These are phyloP conservation scores for Idaea dimidiata DNA, from an alignment of 2,888 invertebrate genomes.

Conservation along the genomic window DNA sequence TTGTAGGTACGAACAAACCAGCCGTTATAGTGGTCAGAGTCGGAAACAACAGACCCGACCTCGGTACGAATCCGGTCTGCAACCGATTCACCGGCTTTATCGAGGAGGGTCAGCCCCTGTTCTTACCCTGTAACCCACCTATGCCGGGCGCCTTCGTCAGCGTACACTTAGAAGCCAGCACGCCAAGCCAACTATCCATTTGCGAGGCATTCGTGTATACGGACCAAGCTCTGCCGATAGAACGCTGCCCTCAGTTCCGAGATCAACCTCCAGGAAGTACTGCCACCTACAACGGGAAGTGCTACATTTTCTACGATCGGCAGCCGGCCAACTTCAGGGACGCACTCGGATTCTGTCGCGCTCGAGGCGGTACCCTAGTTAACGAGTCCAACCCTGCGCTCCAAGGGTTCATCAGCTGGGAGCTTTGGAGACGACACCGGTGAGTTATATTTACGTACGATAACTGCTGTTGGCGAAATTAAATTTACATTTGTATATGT, in stretches of 20 bases:
- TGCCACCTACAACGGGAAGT: constrained; percentile 96
- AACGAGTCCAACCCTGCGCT: constrained; percentile 96
- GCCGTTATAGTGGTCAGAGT: constrained; percentile 94
- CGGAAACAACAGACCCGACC: constrained; percentile 94
- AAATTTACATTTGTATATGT: constrained; percentile 2
- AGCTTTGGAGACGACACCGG: constrained; percentile 94
- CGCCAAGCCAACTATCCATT: constrained; percentile 89
- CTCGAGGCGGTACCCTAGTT: constrained; percentile 91
- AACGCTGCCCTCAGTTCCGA: constrained; percentile 94
- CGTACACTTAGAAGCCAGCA: constrained; percentile 90
- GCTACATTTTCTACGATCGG: constrained; percentile 95
- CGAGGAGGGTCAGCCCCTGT: constrained; percentile 94
- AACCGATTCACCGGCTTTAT: constrained; percentile 92
- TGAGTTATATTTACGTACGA: constrained; percentile 44
- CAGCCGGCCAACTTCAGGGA: constrained; percentile 91
- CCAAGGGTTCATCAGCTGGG: constrained; percentile 97
- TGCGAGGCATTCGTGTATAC: constrained; percentile 97
- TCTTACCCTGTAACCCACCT: constrained; percentile 95
- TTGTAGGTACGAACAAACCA: constrained; percentile 86
- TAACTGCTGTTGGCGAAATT: constrained; percentile 29
- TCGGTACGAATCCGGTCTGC: constrained; percentile 95
- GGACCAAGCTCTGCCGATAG: constrained; percentile 93
- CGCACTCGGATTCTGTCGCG: constrained; percentile 88
- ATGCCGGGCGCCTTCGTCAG: constrained; percentile 97
- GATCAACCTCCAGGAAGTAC: constrained; percentile 96